phyloP scores from a whole-genome alignment of 1,140 invertebrate species.

The Drosophila pectinifera region DNA sequence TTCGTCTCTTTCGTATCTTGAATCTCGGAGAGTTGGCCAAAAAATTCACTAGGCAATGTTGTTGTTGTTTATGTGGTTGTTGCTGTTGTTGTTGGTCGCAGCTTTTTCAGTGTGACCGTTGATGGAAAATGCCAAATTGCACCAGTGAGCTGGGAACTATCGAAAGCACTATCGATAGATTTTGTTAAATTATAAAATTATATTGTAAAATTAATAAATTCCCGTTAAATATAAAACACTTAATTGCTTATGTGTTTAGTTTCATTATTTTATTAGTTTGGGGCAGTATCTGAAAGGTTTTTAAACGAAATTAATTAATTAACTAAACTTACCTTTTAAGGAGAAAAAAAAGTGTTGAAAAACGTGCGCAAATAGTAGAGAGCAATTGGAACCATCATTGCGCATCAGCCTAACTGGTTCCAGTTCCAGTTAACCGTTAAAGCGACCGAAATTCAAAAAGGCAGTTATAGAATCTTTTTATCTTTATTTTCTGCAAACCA shows the following conservation, averaged over 20 bases:
- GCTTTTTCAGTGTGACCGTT: background rate
- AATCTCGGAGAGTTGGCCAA: slow-evolving; percentile 40
- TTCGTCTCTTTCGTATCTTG: slow-evolving; percentile 22
- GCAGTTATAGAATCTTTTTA: slow-evolving; percentile 42
- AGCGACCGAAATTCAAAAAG: background rate
- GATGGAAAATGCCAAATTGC: background rate
- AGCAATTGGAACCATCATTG: background rate
- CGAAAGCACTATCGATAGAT: background rate
- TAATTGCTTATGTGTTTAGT: no score
- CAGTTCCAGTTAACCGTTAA: background rate
- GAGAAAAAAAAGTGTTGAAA: background rate
- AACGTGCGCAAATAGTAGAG: background rate
- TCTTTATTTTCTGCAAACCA: slow-evolving; percentile 77
- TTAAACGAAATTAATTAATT: no score
- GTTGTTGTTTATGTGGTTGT: slow-evolving; percentile 20
- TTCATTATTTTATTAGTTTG: no score
- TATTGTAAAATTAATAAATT: no score
- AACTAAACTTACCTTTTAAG: background rate
- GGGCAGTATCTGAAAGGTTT: no score
- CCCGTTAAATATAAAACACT: no score
- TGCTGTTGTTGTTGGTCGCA: slow-evolving; percentile 21
- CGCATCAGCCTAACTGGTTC: background rate
- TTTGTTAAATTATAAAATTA: background rate
- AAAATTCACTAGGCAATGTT: slow-evolving; percentile 30
- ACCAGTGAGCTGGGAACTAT: background rate